These are phyloP conservation scores for Dolichallabes microphthalmus DNA, from an alignment of 2,113 vertebrate species.

Conservation along the genomic window DNA sequence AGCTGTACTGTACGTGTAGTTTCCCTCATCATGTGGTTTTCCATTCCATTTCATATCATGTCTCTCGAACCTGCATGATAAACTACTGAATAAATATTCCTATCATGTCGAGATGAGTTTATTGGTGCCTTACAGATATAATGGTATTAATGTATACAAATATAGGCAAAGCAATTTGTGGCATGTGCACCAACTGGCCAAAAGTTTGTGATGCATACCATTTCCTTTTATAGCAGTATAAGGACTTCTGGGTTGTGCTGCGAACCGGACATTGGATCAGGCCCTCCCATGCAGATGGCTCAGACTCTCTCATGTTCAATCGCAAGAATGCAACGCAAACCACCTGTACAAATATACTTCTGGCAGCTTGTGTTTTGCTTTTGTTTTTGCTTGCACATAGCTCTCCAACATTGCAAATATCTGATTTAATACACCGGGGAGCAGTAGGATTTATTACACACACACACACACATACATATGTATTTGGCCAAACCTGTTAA, in stretches of 20 bases:
- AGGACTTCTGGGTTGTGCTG: slow-evolving; percentile 52
- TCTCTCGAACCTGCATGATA: neutral
- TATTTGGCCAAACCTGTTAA: too few species aligned
- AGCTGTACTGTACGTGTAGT: neutral
- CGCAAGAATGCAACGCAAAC: slow-evolving; percentile 54
- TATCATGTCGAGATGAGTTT: slow-evolving; percentile 37
- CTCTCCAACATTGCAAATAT: neutral
- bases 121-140: slow-evolving; percentile 23
- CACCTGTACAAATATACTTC: slow-evolving; percentile 58
- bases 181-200: slow-evolving; percentile 42
- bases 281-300: slow-evolving; percentile 51
- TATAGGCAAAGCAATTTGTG: slow-evolving; percentile 44
- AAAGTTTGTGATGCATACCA: slow-evolving; percentile 56
- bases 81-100: neutral
- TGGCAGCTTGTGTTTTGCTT: slow-evolving; percentile 20
- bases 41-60: neutral
- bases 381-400: slow-evolving; percentile 31
- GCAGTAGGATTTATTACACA: slow-evolving; percentile 5
- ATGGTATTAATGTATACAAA: slow-evolving; percentile 54
- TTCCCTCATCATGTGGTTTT: neutral
- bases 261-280: slow-evolving; percentile 57
- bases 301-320: slow-evolving; percentile 48
- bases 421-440: neutral
- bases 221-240: slow-evolving; percentile 64
- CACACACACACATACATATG: too few species aligned